These are phyloP conservation scores for Rhinatrema bivittatum DNA, from an alignment of 2,797 vertebrate genomes.

Conservation along the genomic window DNA sequence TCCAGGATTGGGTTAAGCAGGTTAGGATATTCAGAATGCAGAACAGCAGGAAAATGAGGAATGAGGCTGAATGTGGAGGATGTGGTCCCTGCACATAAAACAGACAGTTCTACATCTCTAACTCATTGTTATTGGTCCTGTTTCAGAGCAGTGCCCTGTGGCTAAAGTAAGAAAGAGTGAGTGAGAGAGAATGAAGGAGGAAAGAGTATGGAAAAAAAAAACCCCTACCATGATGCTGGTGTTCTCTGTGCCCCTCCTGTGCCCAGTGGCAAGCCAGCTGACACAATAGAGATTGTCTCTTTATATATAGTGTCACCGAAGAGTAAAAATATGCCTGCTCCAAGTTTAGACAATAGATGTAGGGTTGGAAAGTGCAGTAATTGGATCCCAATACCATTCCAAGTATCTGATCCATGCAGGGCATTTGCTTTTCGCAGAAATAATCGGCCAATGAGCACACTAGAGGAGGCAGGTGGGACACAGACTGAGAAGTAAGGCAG, in stretches of 20 bases:
- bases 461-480: constrained; percentile 19
- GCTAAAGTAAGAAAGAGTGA: not conserved
- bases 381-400: constrained; percentile 41
- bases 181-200: constrained; percentile 2
- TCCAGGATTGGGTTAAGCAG: too few species aligned
- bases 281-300: constrained; percentile 39
- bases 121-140: too few species aligned
- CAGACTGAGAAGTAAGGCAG: constrained; percentile 1
- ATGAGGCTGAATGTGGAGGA: too few species aligned
- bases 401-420: constrained; percentile 35
- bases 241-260: constrained; percentile 32
- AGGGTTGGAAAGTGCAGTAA: constrained; percentile 47
- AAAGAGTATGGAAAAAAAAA: constrained; percentile 2
- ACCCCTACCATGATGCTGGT: constrained; percentile 46
- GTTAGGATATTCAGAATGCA: too few species aligned
- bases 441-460: too few species aligned
- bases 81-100: too few species aligned
- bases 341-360: constrained; percentile 73
- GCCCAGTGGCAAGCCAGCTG: constrained; percentile 37
- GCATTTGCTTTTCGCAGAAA: constrained; percentile 35
- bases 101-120: too few species aligned
- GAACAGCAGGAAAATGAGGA: too few species aligned
- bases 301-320: constrained; percentile 54
- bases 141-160: too few species aligned
- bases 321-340: constrained; percentile 49